phyloP scores from a whole-genome alignment of 1,140 invertebrate genomes.

The Calliopsis andreniformis region DNA sequence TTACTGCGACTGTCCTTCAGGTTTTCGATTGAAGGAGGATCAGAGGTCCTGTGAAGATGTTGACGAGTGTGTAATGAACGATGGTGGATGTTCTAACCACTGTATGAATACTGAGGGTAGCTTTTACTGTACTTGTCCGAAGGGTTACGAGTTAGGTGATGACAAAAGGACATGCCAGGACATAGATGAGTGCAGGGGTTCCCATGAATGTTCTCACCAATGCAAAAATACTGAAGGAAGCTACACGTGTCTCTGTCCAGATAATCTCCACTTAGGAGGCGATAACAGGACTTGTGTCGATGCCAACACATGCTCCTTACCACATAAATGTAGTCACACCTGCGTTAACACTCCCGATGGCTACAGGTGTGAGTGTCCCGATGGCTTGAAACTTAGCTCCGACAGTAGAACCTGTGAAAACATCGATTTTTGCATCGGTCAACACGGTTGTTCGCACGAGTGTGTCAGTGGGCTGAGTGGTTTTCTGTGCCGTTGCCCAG shows the following conservation, averaged over 20 bases:
- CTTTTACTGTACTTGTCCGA: constrained; percentile 79
- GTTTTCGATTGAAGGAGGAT: constrained; percentile 25
- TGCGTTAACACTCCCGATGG: constrained; percentile 80
- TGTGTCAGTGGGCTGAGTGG: constrained; percentile 81
- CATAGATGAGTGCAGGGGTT: constrained; percentile 18
- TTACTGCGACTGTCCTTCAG: constrained; percentile 78
- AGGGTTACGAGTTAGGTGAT: constrained; percentile 34
- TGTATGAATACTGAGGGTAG: constrained; percentile 82
- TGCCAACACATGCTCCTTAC: constrained; percentile 85
- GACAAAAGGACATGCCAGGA: constrained; percentile 34
- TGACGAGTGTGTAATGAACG: constrained; percentile 25
- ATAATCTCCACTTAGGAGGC: constrained; percentile 53
- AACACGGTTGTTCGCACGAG: constrained; percentile 81
- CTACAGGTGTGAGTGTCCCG: constrained; percentile 84
- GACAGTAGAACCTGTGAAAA: constrained; percentile 80
- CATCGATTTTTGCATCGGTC: constrained; percentile 86
- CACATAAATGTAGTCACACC: constrained; percentile 77
- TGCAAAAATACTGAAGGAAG: constrained; percentile 81
- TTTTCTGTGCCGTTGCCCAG: constrained; percentile 83
- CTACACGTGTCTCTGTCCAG: constrained; percentile 79
- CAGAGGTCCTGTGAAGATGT: constrained; percentile 32
- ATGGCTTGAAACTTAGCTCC: constrained; percentile 78
- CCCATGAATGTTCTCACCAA: constrained; percentile 78
- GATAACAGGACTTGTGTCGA: constrained; percentile 81
- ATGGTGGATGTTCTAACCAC: constrained; percentile 78